Conservation (phyloP, 2,113 vertebrate genomes). For the Dendrocopos noguchii region DNA sequence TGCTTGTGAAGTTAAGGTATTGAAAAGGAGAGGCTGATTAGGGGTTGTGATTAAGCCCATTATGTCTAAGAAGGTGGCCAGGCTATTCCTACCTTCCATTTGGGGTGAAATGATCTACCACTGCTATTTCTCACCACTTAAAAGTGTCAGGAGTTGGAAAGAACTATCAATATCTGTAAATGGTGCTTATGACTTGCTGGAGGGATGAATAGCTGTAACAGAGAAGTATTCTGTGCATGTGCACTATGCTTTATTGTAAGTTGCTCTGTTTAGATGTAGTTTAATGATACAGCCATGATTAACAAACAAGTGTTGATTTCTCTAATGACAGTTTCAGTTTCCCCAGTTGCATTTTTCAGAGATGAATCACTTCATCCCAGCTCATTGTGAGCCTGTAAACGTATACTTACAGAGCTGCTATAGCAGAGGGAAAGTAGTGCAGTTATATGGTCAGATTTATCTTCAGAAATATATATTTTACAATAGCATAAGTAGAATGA, state of each 20-base stretch:
- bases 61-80: background rate
- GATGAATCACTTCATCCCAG: constrained; percentile 10
- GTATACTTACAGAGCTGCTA: background rate
- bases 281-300: background rate
- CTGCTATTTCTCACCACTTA: background rate
- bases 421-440: background rate
- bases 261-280: background rate
- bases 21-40: background rate
- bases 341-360: background rate
- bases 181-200: background rate
- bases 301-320: background rate
- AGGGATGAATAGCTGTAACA: background rate
- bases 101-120: background rate
- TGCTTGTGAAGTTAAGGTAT: background rate
- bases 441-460: constrained; percentile 25
- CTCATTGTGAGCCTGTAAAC: background rate
- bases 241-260: background rate
- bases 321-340: background rate
- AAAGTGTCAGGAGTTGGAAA: background rate
- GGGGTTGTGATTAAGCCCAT: background rate
- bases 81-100: background rate
- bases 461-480: constrained; percentile 9
- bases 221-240: background rate
- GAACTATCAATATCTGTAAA: background rate
- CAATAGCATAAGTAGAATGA: constrained; percentile 8